These are phyloP conservation scores for Laodelphax striatellus DNA, from an alignment of 1,140 invertebrate genomes.

Conservation along the genomic window DNA sequence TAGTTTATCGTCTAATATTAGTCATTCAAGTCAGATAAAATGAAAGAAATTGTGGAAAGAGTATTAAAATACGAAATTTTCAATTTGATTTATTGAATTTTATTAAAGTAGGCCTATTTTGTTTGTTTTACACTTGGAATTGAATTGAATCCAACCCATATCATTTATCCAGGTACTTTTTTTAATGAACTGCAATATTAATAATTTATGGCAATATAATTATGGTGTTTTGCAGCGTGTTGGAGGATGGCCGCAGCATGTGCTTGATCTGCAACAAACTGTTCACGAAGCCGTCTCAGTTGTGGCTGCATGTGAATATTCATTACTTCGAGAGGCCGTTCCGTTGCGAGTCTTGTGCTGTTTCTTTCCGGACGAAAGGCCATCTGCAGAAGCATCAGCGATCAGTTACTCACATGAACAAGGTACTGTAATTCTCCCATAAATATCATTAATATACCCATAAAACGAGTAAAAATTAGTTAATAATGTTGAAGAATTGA, in stretches of 20 bases:
- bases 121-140: no score
- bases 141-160: no score
- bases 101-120: no score
- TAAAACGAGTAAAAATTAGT: no score
- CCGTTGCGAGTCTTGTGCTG: constrained; percentile 79
- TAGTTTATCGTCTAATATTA: no score
- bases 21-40: no score
- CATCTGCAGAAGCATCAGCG: constrained; percentile 86
- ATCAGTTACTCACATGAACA: constrained; percentile 81
- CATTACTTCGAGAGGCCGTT: constrained; percentile 91
- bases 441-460: constrained; percentile 24
- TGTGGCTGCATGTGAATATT: constrained; percentile 87
- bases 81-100: no score
- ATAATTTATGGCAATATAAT: no score
- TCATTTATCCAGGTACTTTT: background rate
- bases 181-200: no score
- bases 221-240: constrained; percentile 32
- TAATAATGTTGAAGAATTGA: background rate
- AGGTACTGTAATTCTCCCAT: constrained; percentile 42
- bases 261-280: constrained; percentile 84
- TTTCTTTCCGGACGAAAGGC: constrained; percentile 82
- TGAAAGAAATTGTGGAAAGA: no score
- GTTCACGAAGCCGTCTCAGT: constrained; percentile 80
- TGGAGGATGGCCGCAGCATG: constrained; percentile 66
- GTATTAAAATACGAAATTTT: no score